Evolutionary conservation across 2,888 invertebrate species (phyloP).

Genomic region (Leptinotarsa peninsularis): DNA sequence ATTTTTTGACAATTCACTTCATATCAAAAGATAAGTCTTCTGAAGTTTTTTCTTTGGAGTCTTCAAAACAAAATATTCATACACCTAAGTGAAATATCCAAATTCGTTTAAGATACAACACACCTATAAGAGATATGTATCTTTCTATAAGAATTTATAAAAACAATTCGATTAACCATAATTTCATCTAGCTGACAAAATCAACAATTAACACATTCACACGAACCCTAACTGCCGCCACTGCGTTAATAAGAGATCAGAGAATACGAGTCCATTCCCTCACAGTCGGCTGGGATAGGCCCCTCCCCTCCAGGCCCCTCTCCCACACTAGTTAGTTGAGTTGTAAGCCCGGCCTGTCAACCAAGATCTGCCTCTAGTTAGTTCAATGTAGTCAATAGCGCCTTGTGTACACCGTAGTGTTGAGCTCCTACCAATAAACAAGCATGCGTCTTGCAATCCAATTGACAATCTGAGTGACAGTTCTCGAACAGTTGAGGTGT

Average conservation of each 20-base stretch:
- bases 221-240: constrained; percentile 47
- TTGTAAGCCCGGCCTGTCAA: constrained; percentile 68
- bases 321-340: constrained; percentile 66
- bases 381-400: constrained; percentile 58
- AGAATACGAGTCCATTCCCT: constrained; percentile 62
- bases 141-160: too few relatives aligned
- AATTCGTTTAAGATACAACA: too few relatives aligned
- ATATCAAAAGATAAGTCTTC: too few relatives aligned
- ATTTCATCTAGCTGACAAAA: not conserved
- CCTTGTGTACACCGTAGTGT: constrained; percentile 34
- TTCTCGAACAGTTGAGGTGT: constrained; percentile 16
- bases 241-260: constrained; percentile 57
- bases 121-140: too few relatives aligned
- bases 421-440: constrained; percentile 14
- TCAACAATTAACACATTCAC: constrained; percentile 8
- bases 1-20: too few relatives aligned
- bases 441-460: constrained; percentile 32
- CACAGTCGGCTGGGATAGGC: constrained; percentile 57
- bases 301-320: constrained; percentile 61
- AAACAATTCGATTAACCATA: not conserved
- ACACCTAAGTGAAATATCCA: too few relatives aligned
- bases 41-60: too few relatives aligned
- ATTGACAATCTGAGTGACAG: constrained; percentile 25
- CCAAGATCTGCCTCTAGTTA: constrained; percentile 62
- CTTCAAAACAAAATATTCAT: too few relatives aligned